Base-by-base conservation (phyloP, 2,113 vertebrate genomes). In the Noturus placidus region DNA sequence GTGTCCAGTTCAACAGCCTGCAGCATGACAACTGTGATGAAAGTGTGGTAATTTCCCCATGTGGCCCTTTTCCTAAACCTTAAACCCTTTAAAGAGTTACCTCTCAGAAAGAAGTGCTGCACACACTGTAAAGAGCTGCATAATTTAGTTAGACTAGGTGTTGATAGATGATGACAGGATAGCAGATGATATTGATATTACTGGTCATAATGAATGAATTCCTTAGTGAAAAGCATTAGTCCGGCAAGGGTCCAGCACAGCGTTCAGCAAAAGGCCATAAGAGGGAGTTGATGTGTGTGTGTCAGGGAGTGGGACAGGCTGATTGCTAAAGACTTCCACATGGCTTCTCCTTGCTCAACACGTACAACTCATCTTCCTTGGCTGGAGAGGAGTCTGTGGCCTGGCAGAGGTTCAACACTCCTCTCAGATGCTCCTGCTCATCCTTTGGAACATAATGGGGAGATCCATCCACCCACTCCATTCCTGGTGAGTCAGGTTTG, bases 301-400 rank as follows among this genome's bases (percentile, higher is more conserved):
- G 84, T 22, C 79, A 80, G 86, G 92, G 90, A 92, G 88, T 82
- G 89, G 86, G 92, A 89, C 72, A 88, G 85, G 85, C 65, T 87
- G 89, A 91, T 88, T 87, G 93, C 93, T 96, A 95, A 96, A 95
- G 94, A 96, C 91, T 94, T 96, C 95, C 96, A 96, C 95, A 96
- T 95, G 95, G 95, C 91, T 94, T 90, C 87, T 89, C 93, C 92
- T 92, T 90, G 92, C 93, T 91, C 70, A 87, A 93, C 93, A 93
- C 93, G 92, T 94, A 94, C 92, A 89, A 92, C 91, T 93, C 63
- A 95, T 96, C 96, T 94, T 92, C 91, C 78, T 93, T 94, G 94
- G 94, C 94, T 94, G 35, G 91, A 92, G 92, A 94, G 96, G 94
- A 95, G 95, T 93, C 96, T 96, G 95, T 93, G 95, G 95, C 93